Evolutionary conservation across 2,888 invertebrate genomes (phyloP).

Genomic region (Dexiosoma caninum): DNA sequence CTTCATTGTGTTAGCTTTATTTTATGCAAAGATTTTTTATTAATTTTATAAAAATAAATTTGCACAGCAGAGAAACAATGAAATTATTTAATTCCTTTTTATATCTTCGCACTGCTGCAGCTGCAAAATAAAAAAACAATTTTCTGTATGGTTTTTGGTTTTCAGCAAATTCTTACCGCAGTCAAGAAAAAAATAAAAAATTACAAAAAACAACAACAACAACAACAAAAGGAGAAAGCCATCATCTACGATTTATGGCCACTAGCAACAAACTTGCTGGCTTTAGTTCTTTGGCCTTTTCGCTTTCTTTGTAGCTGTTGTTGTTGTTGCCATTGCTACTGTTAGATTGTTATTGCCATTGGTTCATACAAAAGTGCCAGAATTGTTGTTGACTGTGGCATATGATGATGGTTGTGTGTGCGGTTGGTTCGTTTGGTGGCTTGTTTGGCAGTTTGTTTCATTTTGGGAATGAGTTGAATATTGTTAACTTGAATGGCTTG

Average conservation of each 20-base stretch:
- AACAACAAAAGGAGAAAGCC: constrained; percentile 15
- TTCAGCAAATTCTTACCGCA: constrained; percentile 39
- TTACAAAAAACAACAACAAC: constrained; percentile 1
- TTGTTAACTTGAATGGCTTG: constrained; percentile 59
- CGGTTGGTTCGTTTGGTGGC: not conserved
- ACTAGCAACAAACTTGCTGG: constrained; percentile 46
- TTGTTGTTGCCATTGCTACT: not conserved
- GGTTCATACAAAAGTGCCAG: constrained; percentile 67
- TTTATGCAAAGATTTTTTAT: constrained; percentile 8
- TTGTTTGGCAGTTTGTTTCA: constrained; percentile 24
- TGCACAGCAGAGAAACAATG: constrained; percentile 34
- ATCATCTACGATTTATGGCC: constrained; percentile 61
- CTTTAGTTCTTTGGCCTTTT: constrained; percentile 44
- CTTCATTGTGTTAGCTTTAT: not conserved
- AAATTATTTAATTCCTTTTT: constrained; percentile 29
- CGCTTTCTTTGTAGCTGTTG: not conserved
- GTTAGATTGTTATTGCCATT: constrained; percentile 13
- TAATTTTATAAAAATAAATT: constrained; percentile 38
- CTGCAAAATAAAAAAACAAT: not conserved
- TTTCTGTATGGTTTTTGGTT: constrained; percentile 19
- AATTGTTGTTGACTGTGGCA: constrained; percentile 59
- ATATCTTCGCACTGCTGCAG: not conserved
- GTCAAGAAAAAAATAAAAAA: not conserved
- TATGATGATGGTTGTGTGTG: constrained; percentile 56
- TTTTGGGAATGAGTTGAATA: constrained; percentile 29